Conservation (phyloP, 2,797 vertebrate genomes). For the Bradypodion pumilum region DNA sequence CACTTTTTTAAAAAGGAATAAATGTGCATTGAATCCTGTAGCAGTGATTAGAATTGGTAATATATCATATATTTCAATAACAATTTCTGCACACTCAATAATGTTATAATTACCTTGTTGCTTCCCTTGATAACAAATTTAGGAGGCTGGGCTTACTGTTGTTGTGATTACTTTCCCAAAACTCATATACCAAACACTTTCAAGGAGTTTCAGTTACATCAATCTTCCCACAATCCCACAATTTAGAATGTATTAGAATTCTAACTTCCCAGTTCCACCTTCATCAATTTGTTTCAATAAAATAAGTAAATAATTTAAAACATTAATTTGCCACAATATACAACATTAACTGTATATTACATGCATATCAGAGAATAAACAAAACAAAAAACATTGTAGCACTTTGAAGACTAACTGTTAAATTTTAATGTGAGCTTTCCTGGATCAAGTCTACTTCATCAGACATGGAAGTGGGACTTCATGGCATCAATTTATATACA, state of each 20-base stretch:
- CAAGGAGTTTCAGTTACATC: background rate
- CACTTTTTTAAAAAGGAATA: conserved; percentile 6
- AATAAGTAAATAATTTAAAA: background rate
- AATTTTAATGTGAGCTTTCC: too few species aligned
- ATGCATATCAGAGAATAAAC: too few species aligned
- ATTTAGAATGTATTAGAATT: background rate
- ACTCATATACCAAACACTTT: background rate
- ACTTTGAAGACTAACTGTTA: too few species aligned
- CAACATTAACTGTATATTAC: too few species aligned
- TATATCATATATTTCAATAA: conserved; percentile 4
- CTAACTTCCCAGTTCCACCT: background rate
- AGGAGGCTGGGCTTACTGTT: background rate
- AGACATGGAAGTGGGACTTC: too few species aligned
- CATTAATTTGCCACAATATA: background rate
- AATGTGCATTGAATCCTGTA: conserved; percentile 4
- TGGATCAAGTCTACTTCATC: too few species aligned
- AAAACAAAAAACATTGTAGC: too few species aligned
- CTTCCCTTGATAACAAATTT: background rate
- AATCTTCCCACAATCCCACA: background rate
- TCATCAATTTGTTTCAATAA: background rate
- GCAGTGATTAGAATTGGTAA: conserved; percentile 24
- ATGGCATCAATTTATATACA: too few species aligned
- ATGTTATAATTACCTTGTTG: conserved; percentile 34
- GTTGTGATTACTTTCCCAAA: background rate
- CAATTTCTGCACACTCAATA: conserved; percentile 15